Percentiles rank a stretch among this genome's conserved stretches.
phyloP scores from a whole-genome alignment of 2,797 vertebrate genomes.

The Dryobates pubescens region DNA sequence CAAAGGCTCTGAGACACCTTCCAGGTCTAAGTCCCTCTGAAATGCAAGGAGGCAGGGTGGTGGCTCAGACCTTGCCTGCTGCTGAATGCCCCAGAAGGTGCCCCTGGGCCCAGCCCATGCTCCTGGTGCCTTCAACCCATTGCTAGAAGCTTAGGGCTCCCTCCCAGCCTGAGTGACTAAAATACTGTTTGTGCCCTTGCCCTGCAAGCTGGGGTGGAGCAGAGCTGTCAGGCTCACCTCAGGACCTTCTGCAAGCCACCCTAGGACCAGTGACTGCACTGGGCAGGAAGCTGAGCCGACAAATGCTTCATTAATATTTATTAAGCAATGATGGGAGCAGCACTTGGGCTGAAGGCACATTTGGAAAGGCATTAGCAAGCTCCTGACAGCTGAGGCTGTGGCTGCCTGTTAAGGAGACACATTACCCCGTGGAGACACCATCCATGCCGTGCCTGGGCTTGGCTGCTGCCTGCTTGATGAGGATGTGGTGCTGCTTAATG shows the following conservation, averaged over 20 bases:
- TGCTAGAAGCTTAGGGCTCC: background rate
- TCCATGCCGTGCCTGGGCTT: background rate
- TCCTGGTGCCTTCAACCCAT: background rate
- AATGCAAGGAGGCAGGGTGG: background rate
- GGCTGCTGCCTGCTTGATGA: background rate
- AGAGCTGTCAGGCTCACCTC: background rate
- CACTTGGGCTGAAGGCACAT: background rate
- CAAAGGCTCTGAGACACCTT: background rate
- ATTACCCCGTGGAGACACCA: accelerated
- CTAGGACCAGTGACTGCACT: background rate
- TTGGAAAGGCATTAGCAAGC: slow-evolving; percentile 1
- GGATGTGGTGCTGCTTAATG: background rate
- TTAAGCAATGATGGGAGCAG: background rate
- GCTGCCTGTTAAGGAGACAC: background rate
- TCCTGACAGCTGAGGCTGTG: slow-evolving; percentile 24
- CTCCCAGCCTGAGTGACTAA: background rate
- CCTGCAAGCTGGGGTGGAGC: background rate
- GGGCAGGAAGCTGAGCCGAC: background rate
- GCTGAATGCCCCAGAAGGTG: background rate
- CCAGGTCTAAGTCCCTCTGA: background rate
- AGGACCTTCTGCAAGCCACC: background rate
- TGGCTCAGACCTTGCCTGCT: background rate
- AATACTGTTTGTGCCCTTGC: background rate
- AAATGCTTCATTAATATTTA: slow-evolving; percentile 46
- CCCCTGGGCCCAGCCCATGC: background rate